Evolutionary conservation across 2,113 vertebrate species (phyloP).

Genomic region (Panurus biarmicus): DNA sequence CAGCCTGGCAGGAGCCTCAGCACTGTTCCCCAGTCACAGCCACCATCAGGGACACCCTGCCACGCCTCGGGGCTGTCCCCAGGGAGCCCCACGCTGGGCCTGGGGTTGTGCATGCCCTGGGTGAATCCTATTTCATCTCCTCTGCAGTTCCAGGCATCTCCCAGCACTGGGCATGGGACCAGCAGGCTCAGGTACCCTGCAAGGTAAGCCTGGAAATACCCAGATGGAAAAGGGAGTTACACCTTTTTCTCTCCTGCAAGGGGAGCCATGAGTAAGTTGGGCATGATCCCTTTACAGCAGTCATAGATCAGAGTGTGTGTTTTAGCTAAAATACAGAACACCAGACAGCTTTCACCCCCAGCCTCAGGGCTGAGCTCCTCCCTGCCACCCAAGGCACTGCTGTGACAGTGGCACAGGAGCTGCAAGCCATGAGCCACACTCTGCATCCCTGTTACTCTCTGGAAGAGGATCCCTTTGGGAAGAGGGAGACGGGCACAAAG

Average conservation of each 20-base stretch:
- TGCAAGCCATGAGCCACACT: not conserved
- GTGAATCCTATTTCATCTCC: not conserved
- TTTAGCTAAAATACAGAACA: not conserved
- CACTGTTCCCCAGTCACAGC: not conserved
- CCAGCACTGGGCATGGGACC: not conserved
- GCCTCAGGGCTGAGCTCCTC: not conserved
- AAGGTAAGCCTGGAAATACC: not conserved
- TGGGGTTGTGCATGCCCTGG: not conserved
- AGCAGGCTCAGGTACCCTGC: not conserved
- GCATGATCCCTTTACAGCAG: slow-evolving; percentile 25
- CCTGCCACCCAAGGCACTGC: not conserved
- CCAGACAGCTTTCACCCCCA: not conserved
- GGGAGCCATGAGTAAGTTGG: not conserved
- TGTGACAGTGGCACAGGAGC: not conserved
- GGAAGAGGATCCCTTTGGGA: not conserved
- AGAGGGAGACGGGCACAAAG: not conserved
- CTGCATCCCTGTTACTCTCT: accelerated
- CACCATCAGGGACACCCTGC: not conserved
- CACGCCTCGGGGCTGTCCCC: not conserved
- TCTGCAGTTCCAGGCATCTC: not conserved
- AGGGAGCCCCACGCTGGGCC: not conserved
- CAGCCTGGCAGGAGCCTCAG: not conserved
- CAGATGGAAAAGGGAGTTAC: not conserved
- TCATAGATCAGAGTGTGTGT: not conserved
- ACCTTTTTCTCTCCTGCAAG: not conserved